Evolutionary conservation across 2,888 invertebrate genomes (phyloP), one percentile per base, ranked within the genome.

Genomic region (Deilephila elpenor): DNA sequence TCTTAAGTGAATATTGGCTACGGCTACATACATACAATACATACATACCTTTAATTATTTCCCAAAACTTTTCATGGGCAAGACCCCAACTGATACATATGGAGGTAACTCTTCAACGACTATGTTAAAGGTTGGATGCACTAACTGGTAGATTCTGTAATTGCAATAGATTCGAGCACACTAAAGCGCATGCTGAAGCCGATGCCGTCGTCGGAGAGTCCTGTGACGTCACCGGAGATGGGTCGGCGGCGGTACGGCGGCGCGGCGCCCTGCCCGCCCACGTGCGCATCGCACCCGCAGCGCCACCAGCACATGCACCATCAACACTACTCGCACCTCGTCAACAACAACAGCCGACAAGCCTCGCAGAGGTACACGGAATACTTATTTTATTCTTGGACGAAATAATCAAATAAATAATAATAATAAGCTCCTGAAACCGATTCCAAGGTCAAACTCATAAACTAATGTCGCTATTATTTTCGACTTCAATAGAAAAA

Each of bases 111-210:
- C 25, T 25, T 25, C 0, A 25, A 25, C 25, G 25, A 1, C 25
- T 1, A 25, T 25, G 25, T 25, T 25, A 25, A 25, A 25, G 25
- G 25, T 25, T 25, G 11, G 44, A 44, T 11, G 14, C 37, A 56
- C 44, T 62, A 53, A 17, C 19, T 56, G 5, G n/a, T n/a, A 56
- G 25, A 59, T 20, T 37, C 53, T 25, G 34, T 8, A n/a, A 34
- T 72, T 51, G 75, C 88, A 75, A 90, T 97, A 91, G 98, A 98
- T 91, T 97, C 97, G 85, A 97, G 96, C 87, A 98, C 98, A 11
- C 95, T 99, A 82, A 98, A 99, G 91, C 96, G 98, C 78, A 98
- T 99, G 98, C 95, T 99, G 82, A 98, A 98, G 87, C 98, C 98
- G 71, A 98, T 99, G 96, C 97, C 98, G 34, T 98, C 97, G 80